Evolutionary conservation across 2,113 vertebrate species (phyloP).

Genomic region (Clarias macrocephalus): DNA sequence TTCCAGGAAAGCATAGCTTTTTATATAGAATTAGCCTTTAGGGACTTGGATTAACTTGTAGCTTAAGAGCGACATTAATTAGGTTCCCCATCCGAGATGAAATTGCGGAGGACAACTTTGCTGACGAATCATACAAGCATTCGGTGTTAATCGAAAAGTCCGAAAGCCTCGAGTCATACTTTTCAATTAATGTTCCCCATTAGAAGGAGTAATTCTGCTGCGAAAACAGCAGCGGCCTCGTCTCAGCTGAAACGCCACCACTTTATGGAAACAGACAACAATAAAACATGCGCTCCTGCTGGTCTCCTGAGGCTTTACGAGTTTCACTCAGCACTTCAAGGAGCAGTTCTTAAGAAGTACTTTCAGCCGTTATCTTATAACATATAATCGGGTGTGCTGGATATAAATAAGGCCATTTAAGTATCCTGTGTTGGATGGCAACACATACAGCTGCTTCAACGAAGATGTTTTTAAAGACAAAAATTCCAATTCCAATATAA

Average conservation of each 20-base stretch:
- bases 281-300: neutral
- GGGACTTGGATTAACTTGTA: neutral
- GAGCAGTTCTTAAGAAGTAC: neutral
- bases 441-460: neutral
- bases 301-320: neutral
- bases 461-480: neutral
- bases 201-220: neutral
- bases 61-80: neutral
- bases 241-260: neutral
- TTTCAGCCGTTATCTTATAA: neutral
- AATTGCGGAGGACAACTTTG: neutral
- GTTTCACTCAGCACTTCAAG: neutral
- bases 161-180: neutral
- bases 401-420: neutral
- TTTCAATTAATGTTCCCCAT: neutral
- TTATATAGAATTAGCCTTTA: neutral
- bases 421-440: neutral
- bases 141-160: neutral
- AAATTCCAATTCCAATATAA: too few species aligned
- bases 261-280: slow-evolving; percentile 11
- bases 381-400: neutral
- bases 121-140: slow-evolving; percentile 12
- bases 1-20: neutral
- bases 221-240: neutral
- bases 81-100: neutral